Evolutionary conservation across 2,888 invertebrate genomes (phyloP).

Genomic region (Leptinotarsa haldemani): DNA sequence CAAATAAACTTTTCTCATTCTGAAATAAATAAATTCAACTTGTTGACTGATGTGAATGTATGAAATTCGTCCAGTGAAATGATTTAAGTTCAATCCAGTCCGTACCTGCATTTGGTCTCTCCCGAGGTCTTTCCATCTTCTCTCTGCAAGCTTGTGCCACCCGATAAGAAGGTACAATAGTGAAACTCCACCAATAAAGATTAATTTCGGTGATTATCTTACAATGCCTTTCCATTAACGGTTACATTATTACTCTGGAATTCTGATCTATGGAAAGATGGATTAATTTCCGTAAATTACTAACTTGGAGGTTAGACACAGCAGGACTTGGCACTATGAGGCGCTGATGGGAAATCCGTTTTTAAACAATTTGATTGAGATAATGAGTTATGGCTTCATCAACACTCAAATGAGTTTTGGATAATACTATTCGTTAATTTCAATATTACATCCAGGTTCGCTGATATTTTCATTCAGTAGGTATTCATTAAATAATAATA

Average conservation of each 20-base stretch:
- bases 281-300: conserved; percentile 29
- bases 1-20: too few relatives aligned
- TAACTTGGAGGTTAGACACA: conserved; percentile 26
- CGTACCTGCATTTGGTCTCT: not conserved
- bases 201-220: conserved; percentile 56
- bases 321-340: not conserved
- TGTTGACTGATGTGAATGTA: too few relatives aligned
- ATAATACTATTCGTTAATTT: not conserved
- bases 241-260: conserved; percentile 33
- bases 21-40: too few relatives aligned
- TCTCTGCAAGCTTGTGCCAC: conserved; percentile 23
- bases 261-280: conserved; percentile 28
- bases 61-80: too few relatives aligned
- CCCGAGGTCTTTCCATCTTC: not conserved
- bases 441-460: too few relatives aligned
- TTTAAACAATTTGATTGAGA: not conserved
- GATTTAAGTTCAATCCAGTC: not conserved
- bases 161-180: conserved; percentile 36
- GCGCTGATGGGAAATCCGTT: not conserved
- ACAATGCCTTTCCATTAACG: conserved; percentile 50
- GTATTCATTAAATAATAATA: too few relatives aligned
- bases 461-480: too few relatives aligned
- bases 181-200: conserved; percentile 60
- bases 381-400: not conserved
- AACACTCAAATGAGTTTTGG: not conserved